These are phyloP conservation scores for Serrognathus titanus DNA, from an alignment of 2,888 invertebrate genomes.

Conservation along the genomic window DNA sequence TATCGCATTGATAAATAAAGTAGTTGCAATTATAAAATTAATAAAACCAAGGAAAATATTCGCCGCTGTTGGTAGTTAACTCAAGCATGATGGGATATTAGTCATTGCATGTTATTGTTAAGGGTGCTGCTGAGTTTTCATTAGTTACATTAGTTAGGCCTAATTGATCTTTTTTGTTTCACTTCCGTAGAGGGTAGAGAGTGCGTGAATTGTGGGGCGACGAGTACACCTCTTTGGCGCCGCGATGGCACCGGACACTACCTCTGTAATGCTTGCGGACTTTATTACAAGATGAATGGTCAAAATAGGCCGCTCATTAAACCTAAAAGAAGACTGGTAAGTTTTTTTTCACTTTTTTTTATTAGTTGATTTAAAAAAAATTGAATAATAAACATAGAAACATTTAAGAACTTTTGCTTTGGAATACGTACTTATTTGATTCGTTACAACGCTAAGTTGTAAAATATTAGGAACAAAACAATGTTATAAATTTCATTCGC, in stretches of 20 bases:
- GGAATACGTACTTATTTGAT: too few species aligned
- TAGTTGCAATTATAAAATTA: too few species aligned
- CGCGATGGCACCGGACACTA: conserved; percentile 98
- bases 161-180: conserved; percentile 1
- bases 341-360: conserved; percentile 49
- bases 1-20: too few species aligned
- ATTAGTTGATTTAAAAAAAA: too few species aligned
- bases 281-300: conserved; percentile 99
- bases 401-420: too few species aligned
- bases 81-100: not conserved
- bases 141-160: not conserved
- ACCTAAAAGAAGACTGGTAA: conserved; percentile 99
- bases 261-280: conserved; percentile 98
- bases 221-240: conserved; percentile 95
- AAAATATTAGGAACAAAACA: too few species aligned
- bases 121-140: not conserved
- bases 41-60: too few species aligned
- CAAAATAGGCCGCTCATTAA: conserved; percentile 98
- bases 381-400: too few species aligned
- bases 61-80: too few species aligned
- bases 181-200: conserved; percentile 78
- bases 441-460: too few species aligned
- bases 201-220: conserved; percentile 99
- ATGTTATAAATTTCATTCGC: too few species aligned
- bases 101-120: not conserved